These are phyloP conservation scores for Sarotherodon lohbergeri DNA, from an alignment of 2,113 vertebrate genomes.

Conservation along the genomic window DNA sequence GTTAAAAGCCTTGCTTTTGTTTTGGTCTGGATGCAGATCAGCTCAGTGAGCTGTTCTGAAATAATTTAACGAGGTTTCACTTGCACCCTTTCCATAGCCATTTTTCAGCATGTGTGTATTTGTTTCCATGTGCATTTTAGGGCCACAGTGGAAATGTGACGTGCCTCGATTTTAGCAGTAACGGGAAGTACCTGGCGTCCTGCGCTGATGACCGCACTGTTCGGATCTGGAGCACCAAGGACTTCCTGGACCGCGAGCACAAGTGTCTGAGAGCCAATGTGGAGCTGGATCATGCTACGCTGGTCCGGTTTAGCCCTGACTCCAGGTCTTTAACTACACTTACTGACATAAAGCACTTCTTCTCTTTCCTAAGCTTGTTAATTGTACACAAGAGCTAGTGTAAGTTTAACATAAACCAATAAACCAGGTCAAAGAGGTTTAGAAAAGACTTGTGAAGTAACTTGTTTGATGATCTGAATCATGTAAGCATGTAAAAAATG, in stretches of 20 bases:
- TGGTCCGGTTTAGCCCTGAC: slow-evolving; percentile 90
- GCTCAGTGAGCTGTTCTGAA: not conserved
- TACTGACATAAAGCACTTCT: not conserved
- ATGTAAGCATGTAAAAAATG: not conserved
- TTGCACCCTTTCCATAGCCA: not conserved
- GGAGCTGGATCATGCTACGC: slow-evolving; percentile 84
- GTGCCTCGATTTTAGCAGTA: slow-evolving; percentile 92
- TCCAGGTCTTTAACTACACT: slow-evolving; percentile 74
- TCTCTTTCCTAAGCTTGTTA: not conserved
- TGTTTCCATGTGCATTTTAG: slow-evolving; percentile 50
- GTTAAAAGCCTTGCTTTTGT: not conserved
- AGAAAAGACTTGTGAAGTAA: not conserved
- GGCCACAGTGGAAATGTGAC: slow-evolving; percentile 83
- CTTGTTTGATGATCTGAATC: not conserved
- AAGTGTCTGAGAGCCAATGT: slow-evolving; percentile 85
- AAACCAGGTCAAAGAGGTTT: not conserved
- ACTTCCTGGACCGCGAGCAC: slow-evolving; percentile 86
- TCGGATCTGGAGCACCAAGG: slow-evolving; percentile 93
- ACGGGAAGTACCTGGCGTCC: slow-evolving; percentile 90
- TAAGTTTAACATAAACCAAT: not conserved
- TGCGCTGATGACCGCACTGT: slow-evolving; percentile 89
- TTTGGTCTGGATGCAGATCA: fast-evolving
- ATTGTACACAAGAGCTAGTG: not conserved
- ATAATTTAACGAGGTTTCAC: not conserved
- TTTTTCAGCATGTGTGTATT: not conserved